Evolutionary conservation across 2,113 vertebrate genomes (phyloP).

Genomic region (Rhea americana): DNA sequence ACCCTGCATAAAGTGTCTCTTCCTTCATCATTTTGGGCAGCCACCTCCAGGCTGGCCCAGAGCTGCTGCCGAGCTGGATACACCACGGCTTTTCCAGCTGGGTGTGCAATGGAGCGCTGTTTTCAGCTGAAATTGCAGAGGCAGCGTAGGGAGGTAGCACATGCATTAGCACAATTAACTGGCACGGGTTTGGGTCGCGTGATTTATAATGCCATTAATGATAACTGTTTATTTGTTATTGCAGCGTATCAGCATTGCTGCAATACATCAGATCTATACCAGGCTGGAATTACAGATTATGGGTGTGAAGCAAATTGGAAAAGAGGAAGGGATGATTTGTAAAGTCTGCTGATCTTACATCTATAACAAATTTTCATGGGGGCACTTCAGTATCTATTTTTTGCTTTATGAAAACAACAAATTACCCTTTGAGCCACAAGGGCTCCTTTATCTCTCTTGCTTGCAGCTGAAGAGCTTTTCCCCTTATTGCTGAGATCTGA

Average conservation of each 20-base stretch:
- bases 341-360: background rate
- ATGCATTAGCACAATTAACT: background rate
- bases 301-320: background rate
- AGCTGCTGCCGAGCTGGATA: background rate
- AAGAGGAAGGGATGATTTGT: background rate
- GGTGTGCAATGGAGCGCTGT: background rate
- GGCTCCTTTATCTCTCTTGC: background rate
- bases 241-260: background rate
- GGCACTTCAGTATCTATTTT: background rate
- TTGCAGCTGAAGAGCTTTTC: background rate
- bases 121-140: background rate
- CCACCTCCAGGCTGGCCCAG: background rate
- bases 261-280: background rate
- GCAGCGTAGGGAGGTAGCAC: background rate
- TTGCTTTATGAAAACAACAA: background rate
- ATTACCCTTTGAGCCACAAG: background rate
- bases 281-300: background rate
- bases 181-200: background rate
- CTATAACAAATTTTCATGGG: background rate
- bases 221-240: conserved; percentile 23
- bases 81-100: fast-evolving
- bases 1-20: background rate
- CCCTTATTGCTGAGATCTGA: background rate
- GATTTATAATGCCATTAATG: conserved; percentile 16
- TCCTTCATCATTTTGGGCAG: fast-evolving